Evolutionary conservation across 2,113 vertebrate genomes (phyloP).

Genomic region (Dicerorhinus sumatrensis): DNA sequence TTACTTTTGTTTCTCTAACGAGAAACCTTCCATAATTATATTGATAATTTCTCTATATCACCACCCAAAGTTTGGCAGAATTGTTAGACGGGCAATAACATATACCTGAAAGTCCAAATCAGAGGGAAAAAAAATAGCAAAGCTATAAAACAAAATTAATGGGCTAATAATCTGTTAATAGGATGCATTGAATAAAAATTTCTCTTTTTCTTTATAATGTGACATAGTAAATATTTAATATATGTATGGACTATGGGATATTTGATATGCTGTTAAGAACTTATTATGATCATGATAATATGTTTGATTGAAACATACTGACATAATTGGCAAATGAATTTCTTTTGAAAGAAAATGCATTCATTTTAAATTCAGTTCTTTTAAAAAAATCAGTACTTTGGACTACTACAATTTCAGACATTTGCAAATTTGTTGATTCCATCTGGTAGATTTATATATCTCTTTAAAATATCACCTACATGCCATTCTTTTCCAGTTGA

Average conservation of each 20-base stretch:
- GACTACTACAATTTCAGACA: background rate
- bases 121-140: constrained; percentile 7
- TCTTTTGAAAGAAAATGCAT: constrained; percentile 32
- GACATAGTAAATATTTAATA: constrained; percentile 16
- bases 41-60: background rate
- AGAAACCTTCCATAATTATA: background rate
- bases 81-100: background rate
- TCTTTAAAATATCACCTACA: background rate
- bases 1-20: background rate
- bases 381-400: background rate
- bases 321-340: background rate
- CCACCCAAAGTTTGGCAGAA: background rate
- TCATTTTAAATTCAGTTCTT: constrained; percentile 56
- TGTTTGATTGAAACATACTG: background rate
- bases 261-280: background rate
- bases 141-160: background rate
- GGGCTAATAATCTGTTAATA: background rate
- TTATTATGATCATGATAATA: background rate
- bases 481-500: background rate
- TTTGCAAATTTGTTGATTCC: constrained; percentile 39
- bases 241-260: background rate
- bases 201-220: background rate
- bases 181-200: background rate
- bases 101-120: background rate
- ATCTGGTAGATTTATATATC: background rate